Base-by-base conservation (phyloP, 2,888 invertebrate species). In the Athalia rosae region DNA sequence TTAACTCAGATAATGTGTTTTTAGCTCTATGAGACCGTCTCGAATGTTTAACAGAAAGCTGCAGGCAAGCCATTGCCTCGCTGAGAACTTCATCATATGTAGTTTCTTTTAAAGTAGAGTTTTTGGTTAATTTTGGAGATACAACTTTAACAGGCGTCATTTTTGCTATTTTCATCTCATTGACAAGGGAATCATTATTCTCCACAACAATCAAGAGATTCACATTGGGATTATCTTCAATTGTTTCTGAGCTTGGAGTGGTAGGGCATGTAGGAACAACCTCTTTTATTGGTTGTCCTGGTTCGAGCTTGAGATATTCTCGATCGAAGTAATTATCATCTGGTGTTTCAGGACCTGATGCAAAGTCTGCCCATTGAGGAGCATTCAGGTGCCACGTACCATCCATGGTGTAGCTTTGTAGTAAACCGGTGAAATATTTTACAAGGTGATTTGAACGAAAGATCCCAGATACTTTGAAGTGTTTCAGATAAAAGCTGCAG, bases 291-390 rank as follows among this genome's bases (percentile, higher is more conserved):
- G 28, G 9, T n/a, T 47, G 28, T 4, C n/a, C 50, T 5, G 79
- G 67, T 11, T 78, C 76, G 4, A 81, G 81, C 2, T 80, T 78
- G n/a, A 78, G 77, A 13, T 84, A 81, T 3, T 73, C 76, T 4
- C 69, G 67, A 0, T 85, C 82, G 43, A 87, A 87, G 58, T 84
- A 87, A 53, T 80, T 83, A 41, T 85, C 84, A 0, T 77, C 77
- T 0, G 62, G 74, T 50, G 81, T n/a, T 15, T 82, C 81, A 3
- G 87, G 86, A 77, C 85, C 87, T 0, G 63, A 41, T 5, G 79
- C 82, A 41, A 88, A 86, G 69, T 88, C 87, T 50, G 83, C 79
- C 86, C 86, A 88, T 56, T 87, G 87, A 0, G 88, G 87, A 6
- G 87, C 88, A 45, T 83, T 81, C 62, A 81, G 81, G 11, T 82